Conservation (phyloP, 2,797 vertebrate genomes). For the Rhinichthys osculus region DNA sequence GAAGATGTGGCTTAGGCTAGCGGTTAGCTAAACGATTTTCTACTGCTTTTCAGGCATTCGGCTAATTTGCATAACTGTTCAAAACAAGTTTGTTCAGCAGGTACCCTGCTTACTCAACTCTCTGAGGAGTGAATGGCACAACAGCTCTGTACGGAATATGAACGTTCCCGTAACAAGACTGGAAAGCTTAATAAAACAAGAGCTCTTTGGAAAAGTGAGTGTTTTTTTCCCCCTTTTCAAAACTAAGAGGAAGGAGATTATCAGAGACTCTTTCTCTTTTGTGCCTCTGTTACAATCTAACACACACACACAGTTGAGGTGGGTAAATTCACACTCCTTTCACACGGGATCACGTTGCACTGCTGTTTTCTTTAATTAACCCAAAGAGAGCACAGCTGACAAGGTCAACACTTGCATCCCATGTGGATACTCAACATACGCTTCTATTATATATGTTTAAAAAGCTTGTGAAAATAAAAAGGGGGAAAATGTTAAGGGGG, state of each 20-base stretch:
- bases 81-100: constrained; percentile 4
- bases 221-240: not conserved
- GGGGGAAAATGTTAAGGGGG: constrained; percentile 50
- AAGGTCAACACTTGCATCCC: constrained; percentile 78
- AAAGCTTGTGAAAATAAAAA: constrained; percentile 32
- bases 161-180: not conserved
- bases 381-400: constrained; percentile 82
- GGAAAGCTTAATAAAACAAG: constrained; percentile 47
- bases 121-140: constrained; percentile 5
- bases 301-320: constrained; percentile 29
- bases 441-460: constrained; percentile 71
- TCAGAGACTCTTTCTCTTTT: constrained; percentile 13
- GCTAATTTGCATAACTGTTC: constrained; percentile 35
- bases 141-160: constrained; percentile 2
- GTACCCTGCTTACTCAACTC: constrained; percentile 6
- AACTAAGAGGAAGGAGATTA: constrained; percentile 31
- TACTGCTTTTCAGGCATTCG: constrained; percentile 2
- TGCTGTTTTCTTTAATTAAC: constrained; percentile 86
- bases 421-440: constrained; percentile 65
- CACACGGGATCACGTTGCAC: constrained; percentile 79
- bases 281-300: constrained; percentile 4
- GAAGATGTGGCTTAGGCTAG: not conserved
- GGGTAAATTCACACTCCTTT: constrained; percentile 71
- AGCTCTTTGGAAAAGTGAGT: constrained; percentile 22
- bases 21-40: constrained; percentile 5